Conservation (phyloP, 2,797 vertebrate genomes). For the Falco berigora region DNA sequence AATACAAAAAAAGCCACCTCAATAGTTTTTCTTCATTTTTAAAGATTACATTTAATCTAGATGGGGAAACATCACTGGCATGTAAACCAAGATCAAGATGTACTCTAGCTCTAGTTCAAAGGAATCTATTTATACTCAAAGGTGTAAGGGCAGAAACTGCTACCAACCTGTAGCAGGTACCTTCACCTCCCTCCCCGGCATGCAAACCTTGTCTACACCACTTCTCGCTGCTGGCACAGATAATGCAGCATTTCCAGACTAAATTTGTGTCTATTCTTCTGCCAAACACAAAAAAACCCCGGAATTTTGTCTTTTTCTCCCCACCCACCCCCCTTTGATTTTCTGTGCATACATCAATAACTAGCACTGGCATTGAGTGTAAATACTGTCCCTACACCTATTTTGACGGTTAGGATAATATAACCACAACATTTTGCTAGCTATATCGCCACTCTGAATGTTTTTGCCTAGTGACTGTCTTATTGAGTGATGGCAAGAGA, state of each 20-base stretch:
- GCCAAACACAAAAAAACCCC: not conserved
- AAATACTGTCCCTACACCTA: not conserved
- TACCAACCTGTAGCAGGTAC: not conserved
- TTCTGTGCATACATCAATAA: not conserved
- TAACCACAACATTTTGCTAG: not conserved
- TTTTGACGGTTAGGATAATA: not conserved
- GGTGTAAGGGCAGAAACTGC: not conserved
- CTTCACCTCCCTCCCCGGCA: not conserved
- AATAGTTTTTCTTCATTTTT: not conserved
- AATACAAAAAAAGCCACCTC: not conserved
- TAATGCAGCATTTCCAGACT: not conserved
- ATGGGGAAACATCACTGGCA: accelerated
- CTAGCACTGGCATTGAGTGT: not conserved
- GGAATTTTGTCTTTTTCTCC: not conserved
- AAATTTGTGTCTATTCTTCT: not conserved
- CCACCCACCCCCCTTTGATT: not conserved
- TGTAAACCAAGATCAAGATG: not conserved
- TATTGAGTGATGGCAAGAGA: not conserved
- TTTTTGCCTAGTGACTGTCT: not conserved
- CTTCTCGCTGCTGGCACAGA: not conserved
- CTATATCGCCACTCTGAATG: accelerated
- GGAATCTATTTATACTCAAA: not conserved
- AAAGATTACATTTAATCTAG: not conserved
- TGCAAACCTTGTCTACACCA: no score
- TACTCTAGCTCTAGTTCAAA: not conserved